Conservation (phyloP, 2,888 invertebrate species). For the Oxyteleia sp. region DNA sequence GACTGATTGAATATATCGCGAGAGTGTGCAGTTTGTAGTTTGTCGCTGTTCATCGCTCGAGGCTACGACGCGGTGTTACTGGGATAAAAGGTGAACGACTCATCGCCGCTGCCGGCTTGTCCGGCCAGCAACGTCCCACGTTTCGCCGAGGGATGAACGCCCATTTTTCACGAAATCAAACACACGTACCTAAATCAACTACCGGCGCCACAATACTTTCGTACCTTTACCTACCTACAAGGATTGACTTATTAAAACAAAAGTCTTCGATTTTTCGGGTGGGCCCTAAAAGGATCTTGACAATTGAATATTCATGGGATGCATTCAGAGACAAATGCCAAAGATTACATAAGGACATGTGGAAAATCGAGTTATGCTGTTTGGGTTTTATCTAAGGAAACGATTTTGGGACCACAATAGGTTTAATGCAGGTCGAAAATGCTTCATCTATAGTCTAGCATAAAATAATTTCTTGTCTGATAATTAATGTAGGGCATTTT, state of each 20-base stretch:
- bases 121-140: conserved; percentile 84
- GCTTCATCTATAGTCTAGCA: not conserved
- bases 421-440: not conserved
- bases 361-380: conserved; percentile 26
- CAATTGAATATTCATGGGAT: conserved; percentile 46
- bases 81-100: conserved; percentile 88
- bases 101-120: conserved; percentile 82
- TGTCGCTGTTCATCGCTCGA: conserved; percentile 82
- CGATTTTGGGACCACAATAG: not conserved
- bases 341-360: conserved; percentile 38
- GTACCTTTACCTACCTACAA: not conserved
- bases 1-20: conserved; percentile 77
- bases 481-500: conserved; percentile 16
- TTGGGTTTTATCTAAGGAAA: conserved; percentile 13
- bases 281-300: not conserved
- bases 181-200: conserved; percentile 47
- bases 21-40: conserved; percentile 83
- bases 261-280: conserved; percentile 18
- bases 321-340: conserved; percentile 33
- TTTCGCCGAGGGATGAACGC: conserved; percentile 83
- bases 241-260: conserved; percentile 22
- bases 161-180: conserved; percentile 80
- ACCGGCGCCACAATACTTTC: conserved; percentile 37
- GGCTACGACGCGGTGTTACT: conserved; percentile 87
- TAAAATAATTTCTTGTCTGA: not conserved